Base-by-base conservation (phyloP, 1,140 invertebrate species). In the Hormaphis cornu region DNA sequence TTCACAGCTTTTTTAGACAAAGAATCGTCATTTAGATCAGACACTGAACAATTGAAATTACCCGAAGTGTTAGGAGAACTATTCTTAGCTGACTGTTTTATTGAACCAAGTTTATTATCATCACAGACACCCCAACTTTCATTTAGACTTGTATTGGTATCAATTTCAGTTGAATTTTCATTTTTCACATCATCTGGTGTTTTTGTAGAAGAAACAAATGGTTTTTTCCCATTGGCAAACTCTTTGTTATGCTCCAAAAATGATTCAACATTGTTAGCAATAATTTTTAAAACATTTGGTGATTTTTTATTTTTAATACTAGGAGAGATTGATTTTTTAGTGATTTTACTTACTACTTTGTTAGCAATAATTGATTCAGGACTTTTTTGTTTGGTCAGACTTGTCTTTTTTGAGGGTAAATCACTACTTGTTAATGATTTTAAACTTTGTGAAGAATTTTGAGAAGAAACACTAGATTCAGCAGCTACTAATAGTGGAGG, bases 71-170 rank as follows among this genome's bases (percentile, higher is more conserved):
- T 46, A 12, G 35, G 24, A 6, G 40, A 61, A 46, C 1, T 3
- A 26, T 28, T 46, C 5, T 61, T 30, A 61, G 4, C 9, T 14
- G 6, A 20, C 14, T 5, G 0, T 44, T 42, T 22, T 33, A 1
- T 48, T n/a, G n/a, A 14, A 48, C 9, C 35, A 0, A 22, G 7
- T 24, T 66, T 66, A 10, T 50, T 30, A 66, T 66, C 42, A 16
- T 16, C 20, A 3, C 40, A 48, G 2, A 66, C 61, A 50, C 44
- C 50, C 61, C 61, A 66, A 50, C 61, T 66, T 18, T 22, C 18
- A 66, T 66, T 66, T 33, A 48, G 7, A 50, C 44, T 66, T 24
- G 10, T 18, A 48, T 50, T 50, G 6, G 5, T 30, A 22, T 20
- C 24, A 2, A 50, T 66, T 16, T 35, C 61, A 33, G 20, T 9